These are phyloP conservation scores for Drosophila greeni DNA, from an alignment of 2,888 invertebrate species.

Conservation along the genomic window DNA sequence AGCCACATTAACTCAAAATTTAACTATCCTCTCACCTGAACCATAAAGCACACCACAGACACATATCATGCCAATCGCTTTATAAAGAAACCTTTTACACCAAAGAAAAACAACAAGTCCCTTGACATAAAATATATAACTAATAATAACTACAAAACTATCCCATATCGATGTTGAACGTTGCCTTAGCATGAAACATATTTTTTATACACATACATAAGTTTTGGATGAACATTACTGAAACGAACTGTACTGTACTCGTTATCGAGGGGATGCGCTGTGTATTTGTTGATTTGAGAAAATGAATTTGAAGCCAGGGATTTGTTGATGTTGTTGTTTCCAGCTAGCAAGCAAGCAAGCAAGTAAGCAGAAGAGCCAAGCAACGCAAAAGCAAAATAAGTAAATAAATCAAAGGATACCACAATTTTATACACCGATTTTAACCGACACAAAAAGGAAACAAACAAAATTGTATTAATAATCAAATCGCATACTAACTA, in stretches of 20 bases:
- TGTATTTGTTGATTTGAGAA: conserved; percentile 53
- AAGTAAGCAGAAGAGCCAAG: conserved; percentile 34
- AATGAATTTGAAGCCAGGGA: conserved; percentile 53
- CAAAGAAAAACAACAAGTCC: conserved; percentile 21
- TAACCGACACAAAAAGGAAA: conserved; percentile 46
- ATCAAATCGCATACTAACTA: conserved; percentile 59
- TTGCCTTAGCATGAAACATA: conserved; percentile 77
- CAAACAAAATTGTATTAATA: conserved; percentile 39
- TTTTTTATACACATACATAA: conserved; percentile 62
- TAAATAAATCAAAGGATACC: conserved; percentile 38
- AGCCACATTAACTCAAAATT: background rate
- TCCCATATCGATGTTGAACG: conserved; percentile 78
- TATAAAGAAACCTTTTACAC: conserved; percentile 38
- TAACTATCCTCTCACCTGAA: conserved; percentile 5
- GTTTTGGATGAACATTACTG: conserved; percentile 69
- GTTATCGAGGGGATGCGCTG: conserved; percentile 48
- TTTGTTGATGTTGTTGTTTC: conserved; percentile 43
- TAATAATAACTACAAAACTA: conserved; percentile 40
- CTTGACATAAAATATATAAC: conserved; percentile 15
- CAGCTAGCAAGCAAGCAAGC: conserved; percentile 34
- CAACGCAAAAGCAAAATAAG: conserved; percentile 31
- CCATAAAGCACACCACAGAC: conserved; percentile 21
- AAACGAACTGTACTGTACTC: conserved; percentile 37
- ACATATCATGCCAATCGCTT: conserved; percentile 46
- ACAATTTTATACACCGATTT: conserved; percentile 76